Percentiles rank a stretch among this genome's conserved stretches.
Evolutionary conservation across 2,113 vertebrate species (phyloP).

Genomic region (Plestiodon gilberti): DNA sequence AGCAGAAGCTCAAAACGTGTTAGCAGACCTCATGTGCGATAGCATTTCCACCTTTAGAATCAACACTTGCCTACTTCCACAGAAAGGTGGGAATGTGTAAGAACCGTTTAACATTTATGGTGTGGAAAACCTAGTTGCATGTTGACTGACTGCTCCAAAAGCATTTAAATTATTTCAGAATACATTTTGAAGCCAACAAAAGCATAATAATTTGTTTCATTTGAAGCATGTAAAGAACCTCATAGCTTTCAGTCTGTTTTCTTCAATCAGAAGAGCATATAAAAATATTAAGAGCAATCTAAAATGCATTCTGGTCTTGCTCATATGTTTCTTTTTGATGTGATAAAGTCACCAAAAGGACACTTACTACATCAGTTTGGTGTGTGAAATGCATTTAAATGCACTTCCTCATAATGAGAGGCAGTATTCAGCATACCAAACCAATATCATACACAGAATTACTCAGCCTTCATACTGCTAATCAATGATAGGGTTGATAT

Average conservation of each 20-base stretch:
- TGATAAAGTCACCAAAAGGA: neutral
- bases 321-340: neutral
- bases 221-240: neutral
- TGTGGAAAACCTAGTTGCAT: neutral
- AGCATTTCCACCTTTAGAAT: slow-evolving; percentile 6
- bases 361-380: neutral
- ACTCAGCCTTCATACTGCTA: too few relatives aligned
- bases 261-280: neutral
- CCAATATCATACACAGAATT: neutral
- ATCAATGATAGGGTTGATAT: too few relatives aligned
- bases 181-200: neutral
- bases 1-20: neutral
- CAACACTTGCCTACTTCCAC: slow-evolving; percentile 2
- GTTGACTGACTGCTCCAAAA: neutral
- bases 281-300: neutral
- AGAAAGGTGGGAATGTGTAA: neutral
- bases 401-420: neutral
- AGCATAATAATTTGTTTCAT: neutral
- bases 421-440: neutral
- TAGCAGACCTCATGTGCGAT: neutral
- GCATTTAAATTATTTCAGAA: neutral
- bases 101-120: neutral
- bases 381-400: neutral
- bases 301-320: neutral
- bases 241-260: neutral